Percentiles rank a stretch among this genome's conserved stretches.
Conservation (phyloP, 2,113 vertebrate species). For the Delphinus delphis region DNA sequence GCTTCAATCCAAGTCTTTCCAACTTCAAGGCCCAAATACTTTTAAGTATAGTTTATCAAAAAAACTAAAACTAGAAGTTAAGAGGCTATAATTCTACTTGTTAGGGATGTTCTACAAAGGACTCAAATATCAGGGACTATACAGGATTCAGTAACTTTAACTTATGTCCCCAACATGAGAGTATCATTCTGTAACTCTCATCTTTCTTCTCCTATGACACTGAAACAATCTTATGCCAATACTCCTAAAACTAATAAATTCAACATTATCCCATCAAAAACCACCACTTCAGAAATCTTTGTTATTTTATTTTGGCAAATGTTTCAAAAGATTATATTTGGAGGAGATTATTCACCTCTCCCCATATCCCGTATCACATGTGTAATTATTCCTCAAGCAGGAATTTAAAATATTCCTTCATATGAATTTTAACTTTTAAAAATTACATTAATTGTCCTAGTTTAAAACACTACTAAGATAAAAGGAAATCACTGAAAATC, state of each 20-base stretch:
- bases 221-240: background rate
- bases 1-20: background rate
- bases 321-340: background rate
- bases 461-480: conserved; percentile 27
- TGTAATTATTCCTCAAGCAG: conserved; percentile 21
- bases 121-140: background rate
- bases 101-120: background rate
- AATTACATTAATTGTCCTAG: background rate
- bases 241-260: conserved; percentile 24
- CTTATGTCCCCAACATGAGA: background rate
- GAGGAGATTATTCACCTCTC: background rate
- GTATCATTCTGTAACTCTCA: background rate
- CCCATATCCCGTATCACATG: background rate
- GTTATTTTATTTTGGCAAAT: conserved; percentile 31
- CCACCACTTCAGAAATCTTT: background rate
- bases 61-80: background rate
- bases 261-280: conserved; percentile 4
- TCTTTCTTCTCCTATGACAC: background rate
- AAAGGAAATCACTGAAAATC: conserved; percentile 4
- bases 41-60: background rate
- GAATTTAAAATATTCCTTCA: background rate
- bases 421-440: background rate
- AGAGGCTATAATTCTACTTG: background rate
- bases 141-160: background rate
- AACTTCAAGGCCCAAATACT: background rate